Percentiles rank a stretch among this genome's conserved stretches.
Conservation (phyloP, 2,888 invertebrate species). For the Gymnoscelis rufifasciata region DNA sequence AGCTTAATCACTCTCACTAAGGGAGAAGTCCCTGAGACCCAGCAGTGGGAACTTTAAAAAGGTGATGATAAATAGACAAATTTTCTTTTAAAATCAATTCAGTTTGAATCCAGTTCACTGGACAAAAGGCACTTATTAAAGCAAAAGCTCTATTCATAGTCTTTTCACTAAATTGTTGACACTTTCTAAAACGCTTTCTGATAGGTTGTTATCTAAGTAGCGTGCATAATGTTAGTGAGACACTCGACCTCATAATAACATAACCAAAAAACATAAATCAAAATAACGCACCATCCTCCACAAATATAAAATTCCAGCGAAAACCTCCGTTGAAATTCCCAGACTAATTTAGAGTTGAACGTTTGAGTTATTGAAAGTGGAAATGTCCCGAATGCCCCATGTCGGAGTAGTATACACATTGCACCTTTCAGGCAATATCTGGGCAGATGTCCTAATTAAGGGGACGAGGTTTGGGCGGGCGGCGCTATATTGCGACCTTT, state of each 20-base stretch:
- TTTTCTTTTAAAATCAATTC: no score
- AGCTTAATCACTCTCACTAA: no score
- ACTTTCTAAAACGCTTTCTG: no score
- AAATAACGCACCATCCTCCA: background rate
- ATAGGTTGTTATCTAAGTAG: no score
- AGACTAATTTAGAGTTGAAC: constrained; percentile 1
- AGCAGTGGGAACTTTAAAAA: no score
- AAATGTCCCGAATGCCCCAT: constrained; percentile 22
- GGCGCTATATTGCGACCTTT: constrained; percentile 69
- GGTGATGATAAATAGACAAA: no score
- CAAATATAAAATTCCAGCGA: background rate
- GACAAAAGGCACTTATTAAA: no score
- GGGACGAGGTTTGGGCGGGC: constrained; percentile 58
- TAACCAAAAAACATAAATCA: background rate
- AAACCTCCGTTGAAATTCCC: background rate
- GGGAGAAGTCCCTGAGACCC: no score
- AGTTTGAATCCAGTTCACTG: no score
- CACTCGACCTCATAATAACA: background rate
- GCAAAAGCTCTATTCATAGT: no score
- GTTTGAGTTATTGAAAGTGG: background rate
- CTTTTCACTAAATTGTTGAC: no score
- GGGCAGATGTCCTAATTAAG: constrained; percentile 75
- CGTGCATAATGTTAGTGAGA: no score
- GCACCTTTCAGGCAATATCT: constrained; percentile 70
- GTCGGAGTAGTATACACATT: constrained; percentile 34